Base-by-base conservation (phyloP, 2,888 invertebrate genomes). In the Liodrosophila aerea region DNA sequence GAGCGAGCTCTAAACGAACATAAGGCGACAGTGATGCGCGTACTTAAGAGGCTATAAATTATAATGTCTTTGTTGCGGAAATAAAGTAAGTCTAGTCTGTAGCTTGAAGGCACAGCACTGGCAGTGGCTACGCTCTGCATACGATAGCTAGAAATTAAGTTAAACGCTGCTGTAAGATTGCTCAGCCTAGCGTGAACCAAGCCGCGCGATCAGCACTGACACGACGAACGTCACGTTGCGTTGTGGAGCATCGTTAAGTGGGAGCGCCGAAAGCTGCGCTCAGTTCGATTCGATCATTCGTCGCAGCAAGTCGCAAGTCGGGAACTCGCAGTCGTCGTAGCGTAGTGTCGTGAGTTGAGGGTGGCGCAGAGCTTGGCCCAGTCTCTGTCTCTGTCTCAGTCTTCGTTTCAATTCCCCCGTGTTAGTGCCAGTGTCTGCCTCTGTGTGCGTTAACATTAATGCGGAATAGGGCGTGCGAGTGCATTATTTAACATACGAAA, bases 201-300 rank as follows among this genome's bases (percentile, higher is more conserved):
- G 43, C 33, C 11, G 13, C 39, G 15, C 11, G 4, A 29, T 4
- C 53, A 69, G 4, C 63, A 36, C 31, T 57, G 15, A 2, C 15
- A n/a, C 22, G 22, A 11, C 12, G 18, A 4, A 15, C 16, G 40
- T 2, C 40, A 18, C 22, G 22, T 4, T 11, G 2, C 15, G 22
- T 13, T 27, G 7, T 39, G 49, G 65, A 52, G 70, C 72, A 65
- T 70, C 58, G 58, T 64, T 44, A 52, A 34, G 31, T 31, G 43
- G 50, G 53, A 46, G 30, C 37, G 45, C n/a, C 34, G 31, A 51
- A 66, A 80, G 60, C 82, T 63, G 61, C 50, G 85, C 78, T 80
- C 78, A 80, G 63, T 81, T 63, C 53, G 56, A 41, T 72, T 54
- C 45, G 78, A 84, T 84, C 78, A 64, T 58, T 75, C 75, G 82